Base-by-base conservation (phyloP, 1,140 invertebrate species). In the Drosophila teissieri region DNA sequence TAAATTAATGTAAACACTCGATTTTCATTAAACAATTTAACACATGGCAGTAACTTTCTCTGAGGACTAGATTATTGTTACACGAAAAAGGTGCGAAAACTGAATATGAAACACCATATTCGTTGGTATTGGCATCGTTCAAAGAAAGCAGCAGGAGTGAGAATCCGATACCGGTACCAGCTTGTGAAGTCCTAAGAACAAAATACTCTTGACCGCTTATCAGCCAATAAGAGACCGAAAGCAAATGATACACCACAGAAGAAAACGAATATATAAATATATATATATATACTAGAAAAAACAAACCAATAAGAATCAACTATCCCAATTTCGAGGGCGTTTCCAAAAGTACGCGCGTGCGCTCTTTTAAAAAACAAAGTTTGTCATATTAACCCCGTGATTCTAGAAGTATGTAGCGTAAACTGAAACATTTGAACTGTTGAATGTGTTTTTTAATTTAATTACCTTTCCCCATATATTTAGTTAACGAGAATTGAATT, bases 401-500 rank as follows among this genome's bases (percentile, higher is more conserved):
- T 69, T 62, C 27, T 37, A 75, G 54, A 51, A 12, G 27, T 22
- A 52, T 36, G 31, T 72, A 72, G 44, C 57, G 57, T 65, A 53
- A 73, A 78, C 69, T 48, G 55, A 57, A 83, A 62, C 70, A 69
- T 78, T 78, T 78, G 80, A 80, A 80, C 80, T 83, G 80, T 52
- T 83, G 74, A 81, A 83, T 78, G 78, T 78, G 78, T 78, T 64
- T 83, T 80, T 83, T 78, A 81, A 83, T 83, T 81, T 70, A 83
- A 83, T 83, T 83, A 83, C 78, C 74, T 83, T 74, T 53, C 42
- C 56, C 56, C 48, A 55, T 44, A 46, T 63, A 80, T 69, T 74
- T 56, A 37, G 55, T 42, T 52, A 49, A 61, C 70, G 56, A 62
- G 73, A 70, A 83, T 78, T 81, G 51, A 81, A 74, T 78, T 62